Evolutionary conservation across 1,140 invertebrate species (phyloP).

Genomic region (Globodera ellingtonae): DNA sequence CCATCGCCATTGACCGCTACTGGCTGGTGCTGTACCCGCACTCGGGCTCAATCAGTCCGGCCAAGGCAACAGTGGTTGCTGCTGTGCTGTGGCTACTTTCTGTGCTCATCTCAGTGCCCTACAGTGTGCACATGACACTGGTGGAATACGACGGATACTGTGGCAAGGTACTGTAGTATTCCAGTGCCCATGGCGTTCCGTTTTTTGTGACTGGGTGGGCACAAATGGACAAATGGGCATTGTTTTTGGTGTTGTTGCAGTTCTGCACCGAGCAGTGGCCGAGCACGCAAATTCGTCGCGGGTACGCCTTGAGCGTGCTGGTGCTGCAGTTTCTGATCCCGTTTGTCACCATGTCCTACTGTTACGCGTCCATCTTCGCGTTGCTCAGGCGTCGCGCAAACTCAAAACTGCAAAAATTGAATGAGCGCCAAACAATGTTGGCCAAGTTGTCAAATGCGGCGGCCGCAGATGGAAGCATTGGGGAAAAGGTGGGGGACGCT

Average conservation of each 20-base stretch:
- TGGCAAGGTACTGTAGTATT: slow-evolving; percentile 24
- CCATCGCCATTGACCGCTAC: slow-evolving; percentile 65
- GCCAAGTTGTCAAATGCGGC: slow-evolving; percentile 24
- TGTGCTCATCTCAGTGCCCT: slow-evolving; percentile 63
- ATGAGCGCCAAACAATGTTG: slow-evolving; percentile 50
- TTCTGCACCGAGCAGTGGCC: slow-evolving; percentile 63
- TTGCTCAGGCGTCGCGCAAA: slow-evolving; percentile 53
- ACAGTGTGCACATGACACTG: slow-evolving; percentile 63
- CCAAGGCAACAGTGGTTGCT: slow-evolving; percentile 45
- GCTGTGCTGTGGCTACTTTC: slow-evolving; percentile 62
- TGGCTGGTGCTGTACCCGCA: slow-evolving; percentile 58
- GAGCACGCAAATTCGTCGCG: slow-evolving; percentile 39
- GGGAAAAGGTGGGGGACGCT: not conserved
- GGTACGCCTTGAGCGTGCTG: slow-evolving; percentile 54
- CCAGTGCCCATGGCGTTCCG: too few species aligned
- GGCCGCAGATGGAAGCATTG: slow-evolving; percentile 1
- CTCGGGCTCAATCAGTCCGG: slow-evolving; percentile 46
- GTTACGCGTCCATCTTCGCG: slow-evolving; percentile 63
- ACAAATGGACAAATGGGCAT: not conserved
- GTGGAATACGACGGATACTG: slow-evolving; percentile 52
- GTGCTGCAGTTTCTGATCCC: slow-evolving; percentile 62
- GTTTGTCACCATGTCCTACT: slow-evolving; percentile 62
- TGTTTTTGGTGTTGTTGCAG: slow-evolving; percentile 25
- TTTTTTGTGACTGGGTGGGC: not conserved
- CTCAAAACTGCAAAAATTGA: slow-evolving; percentile 57